phyloP scores from a whole-genome alignment of 2,888 invertebrate genomes.

The Drosophila silvestris region DNA sequence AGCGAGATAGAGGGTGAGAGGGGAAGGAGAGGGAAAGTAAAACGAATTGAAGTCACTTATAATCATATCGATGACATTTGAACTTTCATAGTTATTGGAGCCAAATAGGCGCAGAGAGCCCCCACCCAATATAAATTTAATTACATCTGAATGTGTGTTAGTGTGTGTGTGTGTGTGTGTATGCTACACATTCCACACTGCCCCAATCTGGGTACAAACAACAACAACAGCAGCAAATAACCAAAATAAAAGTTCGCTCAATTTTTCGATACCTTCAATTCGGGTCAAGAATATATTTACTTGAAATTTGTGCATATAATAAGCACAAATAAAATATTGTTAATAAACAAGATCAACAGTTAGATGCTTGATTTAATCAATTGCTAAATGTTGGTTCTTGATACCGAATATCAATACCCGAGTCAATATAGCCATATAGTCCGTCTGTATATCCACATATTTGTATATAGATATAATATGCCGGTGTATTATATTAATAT shows the following conservation, averaged over 20 bases:
- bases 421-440: background rate
- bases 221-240: slow-evolving; percentile 19
- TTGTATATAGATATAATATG: background rate
- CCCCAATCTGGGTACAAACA: slow-evolving; percentile 46
- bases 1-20: too few relatives aligned
- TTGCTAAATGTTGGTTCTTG: background rate
- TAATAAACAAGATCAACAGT: background rate
- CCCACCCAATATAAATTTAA: slow-evolving; percentile 39
- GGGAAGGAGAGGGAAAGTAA: background rate
- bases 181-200: slow-evolving; percentile 2
- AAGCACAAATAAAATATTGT: background rate
- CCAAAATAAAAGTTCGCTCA: background rate
- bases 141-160: slow-evolving; percentile 3
- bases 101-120: slow-evolving; percentile 24
- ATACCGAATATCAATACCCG: background rate
- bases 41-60: slow-evolving; percentile 39
- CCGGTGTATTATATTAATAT: background rate
- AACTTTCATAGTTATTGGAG: slow-evolving; percentile 58
- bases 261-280: background rate
- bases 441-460: background rate
- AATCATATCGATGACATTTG: slow-evolving; percentile 65
- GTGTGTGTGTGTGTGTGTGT: background rate
- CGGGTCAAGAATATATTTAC: background rate
- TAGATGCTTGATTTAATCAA: background rate
- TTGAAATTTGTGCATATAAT: background rate